Evolutionary conservation across 2,797 vertebrate species (phyloP).

Genomic region (Nyctibius grandis): DNA sequence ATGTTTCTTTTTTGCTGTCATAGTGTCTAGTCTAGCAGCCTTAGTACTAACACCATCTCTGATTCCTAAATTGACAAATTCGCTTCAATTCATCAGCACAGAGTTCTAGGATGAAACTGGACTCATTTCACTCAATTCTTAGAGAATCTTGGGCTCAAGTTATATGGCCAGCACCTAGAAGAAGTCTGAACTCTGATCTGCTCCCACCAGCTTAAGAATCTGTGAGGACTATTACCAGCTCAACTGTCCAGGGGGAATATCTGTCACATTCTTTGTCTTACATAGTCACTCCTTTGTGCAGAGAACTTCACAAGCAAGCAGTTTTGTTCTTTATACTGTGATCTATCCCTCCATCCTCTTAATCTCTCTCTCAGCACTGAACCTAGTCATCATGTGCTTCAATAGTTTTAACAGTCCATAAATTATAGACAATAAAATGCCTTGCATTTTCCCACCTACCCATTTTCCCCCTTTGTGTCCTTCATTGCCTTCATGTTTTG

Average conservation of each 20-base stretch:
- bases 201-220: neutral
- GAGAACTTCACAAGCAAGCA: neutral
- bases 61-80: neutral
- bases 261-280: neutral
- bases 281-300: neutral
- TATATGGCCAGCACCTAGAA: neutral
- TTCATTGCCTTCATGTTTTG: neutral
- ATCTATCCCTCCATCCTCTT: neutral
- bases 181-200: neutral
- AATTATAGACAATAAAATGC: neutral
- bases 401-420: slow-evolving; percentile 1
- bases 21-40: neutral
- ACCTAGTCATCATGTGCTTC: neutral
- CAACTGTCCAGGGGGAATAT: neutral
- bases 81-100: neutral
- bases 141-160: neutral
- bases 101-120: neutral
- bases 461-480: neutral
- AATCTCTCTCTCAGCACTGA: neutral
- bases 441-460: neutral
- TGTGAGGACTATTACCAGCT: neutral
- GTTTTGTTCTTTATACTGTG: neutral
- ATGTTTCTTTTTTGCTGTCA: neutral
- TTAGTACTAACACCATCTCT: neutral
- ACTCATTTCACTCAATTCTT: neutral